A percentile compares a stretch with the other conserved stretches of the same genome.
These are phyloP conservation scores for Salticus scenicus DNA, from an alignment of 2,888 invertebrate species.

Conservation along the genomic window DNA sequence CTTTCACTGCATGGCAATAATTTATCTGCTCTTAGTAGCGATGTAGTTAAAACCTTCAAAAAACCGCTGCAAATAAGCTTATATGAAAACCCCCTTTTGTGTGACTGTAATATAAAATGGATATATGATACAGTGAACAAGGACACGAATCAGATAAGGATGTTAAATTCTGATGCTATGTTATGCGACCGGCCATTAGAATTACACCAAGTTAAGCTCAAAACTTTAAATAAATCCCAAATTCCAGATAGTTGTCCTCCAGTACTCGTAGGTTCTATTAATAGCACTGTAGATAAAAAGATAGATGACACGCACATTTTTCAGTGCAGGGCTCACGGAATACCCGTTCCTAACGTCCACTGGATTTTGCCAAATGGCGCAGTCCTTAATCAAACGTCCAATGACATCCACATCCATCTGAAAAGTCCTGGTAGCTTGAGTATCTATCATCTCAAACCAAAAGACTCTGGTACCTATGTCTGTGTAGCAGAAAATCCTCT, in stretches of 20 bases:
- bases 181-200: slow-evolving; percentile 75
- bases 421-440: slow-evolving; percentile 73
- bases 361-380: slow-evolving; percentile 76
- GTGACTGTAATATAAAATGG: slow-evolving; percentile 77
- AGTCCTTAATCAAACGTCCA: slow-evolving; percentile 74
- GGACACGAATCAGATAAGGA: slow-evolving; percentile 68
- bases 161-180: slow-evolving; percentile 73
- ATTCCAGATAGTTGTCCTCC: slow-evolving; percentile 73
- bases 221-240: slow-evolving; percentile 72
- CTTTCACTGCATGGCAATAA: slow-evolving; percentile 76
- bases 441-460: slow-evolving; percentile 73
- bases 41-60: slow-evolving; percentile 74
- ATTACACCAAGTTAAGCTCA: slow-evolving; percentile 72
- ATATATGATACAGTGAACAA: slow-evolving; percentile 70
- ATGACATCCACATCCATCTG: slow-evolving; percentile 73
- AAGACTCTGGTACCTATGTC: slow-evolving; percentile 76
- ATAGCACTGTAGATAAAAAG: slow-evolving; percentile 63
- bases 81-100: slow-evolving; percentile 76
- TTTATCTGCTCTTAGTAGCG: slow-evolving; percentile 75
- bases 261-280: slow-evolving; percentile 63
- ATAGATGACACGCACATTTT: slow-evolving; percentile 69
- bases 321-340: slow-evolving; percentile 77
- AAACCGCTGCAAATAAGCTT: slow-evolving; percentile 73
- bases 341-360: slow-evolving; percentile 76
- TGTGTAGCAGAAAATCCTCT: slow-evolving; percentile 76